These are phyloP conservation scores for Oreochromis grahami DNA, from an alignment of 2,797 vertebrate genomes.

Conservation along the genomic window DNA sequence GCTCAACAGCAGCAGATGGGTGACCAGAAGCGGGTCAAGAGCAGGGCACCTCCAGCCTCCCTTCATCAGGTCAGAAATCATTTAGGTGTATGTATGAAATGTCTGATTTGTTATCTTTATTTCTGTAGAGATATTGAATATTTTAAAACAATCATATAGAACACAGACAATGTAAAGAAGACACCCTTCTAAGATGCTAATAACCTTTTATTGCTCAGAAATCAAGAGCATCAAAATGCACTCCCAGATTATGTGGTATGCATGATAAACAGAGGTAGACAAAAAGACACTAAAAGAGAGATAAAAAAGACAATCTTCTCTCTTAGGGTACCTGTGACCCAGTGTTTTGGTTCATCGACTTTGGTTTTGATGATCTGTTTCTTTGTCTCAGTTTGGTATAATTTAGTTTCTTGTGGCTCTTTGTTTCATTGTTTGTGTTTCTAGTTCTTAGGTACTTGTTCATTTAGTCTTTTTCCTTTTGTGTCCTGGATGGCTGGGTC, in stretches of 20 bases:
- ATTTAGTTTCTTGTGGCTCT: not conserved
- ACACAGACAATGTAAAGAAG: not conserved
- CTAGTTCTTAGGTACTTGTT: too few relatives aligned
- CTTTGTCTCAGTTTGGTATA: not conserved
- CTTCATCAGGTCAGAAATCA: not conserved
- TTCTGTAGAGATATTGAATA: not conserved
- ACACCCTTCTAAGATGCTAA: not conserved
- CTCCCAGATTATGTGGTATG: not conserved
- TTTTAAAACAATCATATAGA: not conserved
- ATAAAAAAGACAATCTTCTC: too few relatives aligned
- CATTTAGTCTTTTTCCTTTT: too few relatives aligned
- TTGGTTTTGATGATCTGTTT: not conserved
- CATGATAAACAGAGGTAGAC: not conserved
- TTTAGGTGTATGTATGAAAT: not conserved
- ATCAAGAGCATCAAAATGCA: not conserved
- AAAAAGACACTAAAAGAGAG: not conserved
- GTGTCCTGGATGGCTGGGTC: not conserved
- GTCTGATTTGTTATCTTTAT: not conserved
- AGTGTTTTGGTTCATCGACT: not conserved
- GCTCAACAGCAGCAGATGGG: not conserved
- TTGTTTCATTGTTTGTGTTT: too few relatives aligned
- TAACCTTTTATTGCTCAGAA: not conserved
- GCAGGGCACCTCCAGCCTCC: fast-evolving
- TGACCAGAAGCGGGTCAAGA: not conserved
- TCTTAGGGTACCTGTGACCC: not conserved